Base-by-base conservation (phyloP, 1,140 invertebrate genomes). In the Stenopsyche tienmushanensis region DNA sequence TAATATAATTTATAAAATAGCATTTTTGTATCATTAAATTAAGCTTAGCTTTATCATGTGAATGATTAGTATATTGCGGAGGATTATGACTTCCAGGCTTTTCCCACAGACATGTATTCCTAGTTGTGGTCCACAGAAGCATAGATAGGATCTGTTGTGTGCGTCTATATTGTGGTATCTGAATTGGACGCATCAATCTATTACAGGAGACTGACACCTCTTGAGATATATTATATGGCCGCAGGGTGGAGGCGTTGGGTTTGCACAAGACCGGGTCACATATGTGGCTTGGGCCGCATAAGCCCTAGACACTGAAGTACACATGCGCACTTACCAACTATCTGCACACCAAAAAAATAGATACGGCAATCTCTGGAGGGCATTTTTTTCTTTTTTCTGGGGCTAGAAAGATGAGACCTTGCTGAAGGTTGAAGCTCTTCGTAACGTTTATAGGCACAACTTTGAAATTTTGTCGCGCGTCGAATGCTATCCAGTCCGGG, bases 111-210 rank as follows among this genome's bases (percentile, higher is more conserved):
- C 29, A 34, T 34, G 29, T 13, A 5, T 13, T 34, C 29, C 29
- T 13, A 34, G 5, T 34, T 34, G 29, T 13, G 29, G 29, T n/a
- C 29, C 29, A 34, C 29, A 34, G 5, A 34, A 34, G 13, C 17
- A 5, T 47, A 47, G 8, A 47, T 8, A 20, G 8, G 5, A 18
- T 9, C 44, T 5, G 44, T 9, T 8, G 44, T 18, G 5, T 47
- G 50, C 21, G 20, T 17, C 20, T 17, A n/a, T 41, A 23, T 21
- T 41, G 47, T 45, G 44, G 58, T 41, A 62, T 69, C 42, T 60
- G 67, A 69, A 62, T 65, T 42, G 67, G 59, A 65, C 67, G 52
- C 63, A 69, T 69, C 67, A 69, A 69, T 69, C 67, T 57, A 69
- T 69, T 69, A 69, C 50, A 17, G 52, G 23, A 64, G 50, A 62